Base-by-base conservation (phyloP, 2,888 invertebrate genomes). In the Tineola bisselliella region DNA sequence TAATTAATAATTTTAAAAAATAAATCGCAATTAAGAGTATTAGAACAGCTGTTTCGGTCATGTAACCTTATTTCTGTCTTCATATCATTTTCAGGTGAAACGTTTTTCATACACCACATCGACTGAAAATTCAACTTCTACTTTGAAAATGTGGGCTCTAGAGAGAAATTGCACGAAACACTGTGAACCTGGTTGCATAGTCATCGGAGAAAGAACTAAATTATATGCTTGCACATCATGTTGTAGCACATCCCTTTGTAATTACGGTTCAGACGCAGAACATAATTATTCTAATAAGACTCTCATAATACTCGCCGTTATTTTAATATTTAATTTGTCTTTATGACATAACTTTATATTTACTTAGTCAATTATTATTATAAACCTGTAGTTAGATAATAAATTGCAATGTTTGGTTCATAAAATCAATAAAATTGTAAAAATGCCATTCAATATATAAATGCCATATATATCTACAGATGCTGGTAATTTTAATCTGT, bases 171-270 rank as follows among this genome's bases (percentile, higher is more conserved):
- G 96, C 73, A 90, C 93, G 0, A 91, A 91, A 68, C 92, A 91
- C 70, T 96, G 96, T 77, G 94, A 95, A 67, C 91, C 94, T 0
- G 95, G 95, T 11, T 96, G 95, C 79, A 95, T 96, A 69, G 90
- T 95, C 59, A 95, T 96, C 65, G 96, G 96, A 0, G 96, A 96
- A 74, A 84, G 96, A 59, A 95, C 95, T 5, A 96, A 96, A 73
- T 81, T 96, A 0, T 94, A 94, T 77, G 94, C 95, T 12, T 96
- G 96, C 76, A 95, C 94, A 0, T 92, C 93, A 0, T 96, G 96
- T 72, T 96, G 96, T 76, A 91, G 91, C 65, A 89, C 90, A 10
- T 91, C 92, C 4, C 88, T 92, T 6, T 96, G 96, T 81, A 96
- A 96, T 76, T 89, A 89, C 44, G 95, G 94, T 13, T 93, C 90